These are phyloP conservation scores for Lerista edwardsae DNA, from an alignment of 2,797 vertebrate species.

Conservation along the genomic window DNA sequence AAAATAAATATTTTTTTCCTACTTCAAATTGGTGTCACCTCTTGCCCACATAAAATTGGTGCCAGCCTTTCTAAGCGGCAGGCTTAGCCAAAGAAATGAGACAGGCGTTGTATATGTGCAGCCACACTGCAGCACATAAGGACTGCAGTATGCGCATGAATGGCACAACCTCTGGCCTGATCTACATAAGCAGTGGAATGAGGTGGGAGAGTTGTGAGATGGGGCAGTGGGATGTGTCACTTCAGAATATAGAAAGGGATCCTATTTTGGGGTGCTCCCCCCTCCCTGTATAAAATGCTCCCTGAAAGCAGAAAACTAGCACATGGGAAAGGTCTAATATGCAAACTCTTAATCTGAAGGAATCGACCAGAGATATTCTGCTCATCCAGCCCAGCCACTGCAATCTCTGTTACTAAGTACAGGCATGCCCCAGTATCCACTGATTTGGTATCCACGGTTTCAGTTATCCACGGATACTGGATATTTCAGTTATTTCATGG, in stretches of 20 bases:
- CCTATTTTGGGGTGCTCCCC: neutral
- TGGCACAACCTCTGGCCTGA: too few species aligned
- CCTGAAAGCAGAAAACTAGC: too few species aligned
- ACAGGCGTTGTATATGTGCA: neutral
- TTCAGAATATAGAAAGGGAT: neutral
- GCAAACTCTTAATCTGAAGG: neutral
- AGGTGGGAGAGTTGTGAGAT: neutral
- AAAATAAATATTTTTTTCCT: neutral
- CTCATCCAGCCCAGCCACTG: neutral
- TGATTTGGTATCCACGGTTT: too few species aligned
- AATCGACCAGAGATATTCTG: neutral
- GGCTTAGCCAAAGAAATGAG: neutral
- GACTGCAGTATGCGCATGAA: neutral
- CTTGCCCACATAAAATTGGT: neutral
- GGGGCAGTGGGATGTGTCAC: neutral
- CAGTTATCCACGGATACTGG: too few species aligned
- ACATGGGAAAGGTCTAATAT: too few species aligned
- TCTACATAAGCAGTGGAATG: too few species aligned
- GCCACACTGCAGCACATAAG: neutral
- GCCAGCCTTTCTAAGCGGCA: neutral
- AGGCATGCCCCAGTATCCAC: too few species aligned
- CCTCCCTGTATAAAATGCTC: too few species aligned
- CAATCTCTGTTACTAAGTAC: neutral
- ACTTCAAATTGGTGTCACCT: neutral
- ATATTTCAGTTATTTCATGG: too few species aligned